phyloP scores from a whole-genome alignment of 2,797 vertebrate genomes.

The Danio albolineatus region DNA sequence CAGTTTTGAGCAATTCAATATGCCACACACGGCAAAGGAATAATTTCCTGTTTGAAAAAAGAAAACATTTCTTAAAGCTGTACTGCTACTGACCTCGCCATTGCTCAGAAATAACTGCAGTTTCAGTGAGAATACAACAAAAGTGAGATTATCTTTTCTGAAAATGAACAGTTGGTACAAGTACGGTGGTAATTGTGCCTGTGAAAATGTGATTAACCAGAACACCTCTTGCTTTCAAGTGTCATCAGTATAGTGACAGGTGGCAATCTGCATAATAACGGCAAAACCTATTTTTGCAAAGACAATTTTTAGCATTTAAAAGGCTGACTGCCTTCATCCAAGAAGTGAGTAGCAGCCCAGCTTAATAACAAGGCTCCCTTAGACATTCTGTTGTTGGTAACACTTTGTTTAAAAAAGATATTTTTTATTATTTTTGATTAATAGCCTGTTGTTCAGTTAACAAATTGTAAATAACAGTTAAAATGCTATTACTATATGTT shows the following conservation, averaged over 20 bases:
- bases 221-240: conserved; percentile 68
- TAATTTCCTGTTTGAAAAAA: background rate
- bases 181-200: conserved; percentile 73
- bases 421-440: too few relatives aligned
- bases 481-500: too few relatives aligned
- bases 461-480: too few relatives aligned
- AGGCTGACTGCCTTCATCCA: too few relatives aligned
- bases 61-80: background rate
- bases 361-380: too few relatives aligned
- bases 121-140: background rate
- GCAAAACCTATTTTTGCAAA: background rate
- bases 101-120: background rate
- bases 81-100: background rate
- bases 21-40: background rate
- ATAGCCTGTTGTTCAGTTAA: too few relatives aligned
- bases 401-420: too few relatives aligned
- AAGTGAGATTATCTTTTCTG: conserved; percentile 13
- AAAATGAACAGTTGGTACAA: conserved; percentile 66
- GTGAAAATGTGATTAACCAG: conserved; percentile 71
- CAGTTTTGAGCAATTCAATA: background rate
- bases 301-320: too few relatives aligned
- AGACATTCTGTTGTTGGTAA: too few relatives aligned
- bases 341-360: too few relatives aligned
- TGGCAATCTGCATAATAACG: conserved; percentile 73
- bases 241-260: conserved; percentile 67